These are phyloP conservation scores for Crotalus tigris DNA, from an alignment of 2,113 vertebrate species.

Conservation along the genomic window DNA sequence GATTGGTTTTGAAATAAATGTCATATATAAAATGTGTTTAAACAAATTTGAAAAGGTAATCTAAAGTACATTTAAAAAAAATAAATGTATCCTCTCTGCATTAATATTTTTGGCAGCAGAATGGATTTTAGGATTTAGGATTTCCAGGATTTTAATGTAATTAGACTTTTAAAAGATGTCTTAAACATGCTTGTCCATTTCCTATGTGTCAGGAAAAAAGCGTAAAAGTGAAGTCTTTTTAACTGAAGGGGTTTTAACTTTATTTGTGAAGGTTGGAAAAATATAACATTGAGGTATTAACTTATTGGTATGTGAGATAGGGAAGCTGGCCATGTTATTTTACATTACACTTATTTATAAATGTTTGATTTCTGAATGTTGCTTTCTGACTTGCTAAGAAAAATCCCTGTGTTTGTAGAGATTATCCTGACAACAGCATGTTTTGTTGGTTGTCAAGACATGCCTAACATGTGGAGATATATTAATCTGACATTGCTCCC, in stretches of 20 bases:
- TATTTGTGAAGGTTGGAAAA: constrained; percentile 7
- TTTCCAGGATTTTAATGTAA: not conserved
- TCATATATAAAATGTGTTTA: not conserved
- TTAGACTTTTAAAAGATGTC: not conserved
- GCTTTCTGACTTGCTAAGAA: constrained; percentile 68
- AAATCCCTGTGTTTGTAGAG: constrained; percentile 72
- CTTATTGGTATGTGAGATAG: not conserved
- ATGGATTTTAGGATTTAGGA: no score
- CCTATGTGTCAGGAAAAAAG: not conserved
- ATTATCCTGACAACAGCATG: constrained; percentile 74
- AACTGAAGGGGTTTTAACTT: not conserved
- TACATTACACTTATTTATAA: constrained; percentile 66
- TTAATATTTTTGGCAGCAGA: not conserved
- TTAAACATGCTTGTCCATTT: not conserved
- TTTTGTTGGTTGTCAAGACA: constrained; percentile 75
- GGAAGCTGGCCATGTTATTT: constrained; percentile 6
- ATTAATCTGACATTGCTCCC: constrained; percentile 73
- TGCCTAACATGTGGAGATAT: constrained; percentile 68
- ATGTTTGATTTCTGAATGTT: constrained; percentile 68
- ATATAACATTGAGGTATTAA: not conserved
- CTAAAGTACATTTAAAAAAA: not conserved
- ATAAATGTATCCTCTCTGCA: not conserved
- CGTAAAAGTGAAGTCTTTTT: not conserved
- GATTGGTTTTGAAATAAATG: not conserved
- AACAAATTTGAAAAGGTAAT: not conserved